Conservation (phyloP, 30 jellyfish, hydroid and myxozoan species). For the Aurelia sp. region DNA sequence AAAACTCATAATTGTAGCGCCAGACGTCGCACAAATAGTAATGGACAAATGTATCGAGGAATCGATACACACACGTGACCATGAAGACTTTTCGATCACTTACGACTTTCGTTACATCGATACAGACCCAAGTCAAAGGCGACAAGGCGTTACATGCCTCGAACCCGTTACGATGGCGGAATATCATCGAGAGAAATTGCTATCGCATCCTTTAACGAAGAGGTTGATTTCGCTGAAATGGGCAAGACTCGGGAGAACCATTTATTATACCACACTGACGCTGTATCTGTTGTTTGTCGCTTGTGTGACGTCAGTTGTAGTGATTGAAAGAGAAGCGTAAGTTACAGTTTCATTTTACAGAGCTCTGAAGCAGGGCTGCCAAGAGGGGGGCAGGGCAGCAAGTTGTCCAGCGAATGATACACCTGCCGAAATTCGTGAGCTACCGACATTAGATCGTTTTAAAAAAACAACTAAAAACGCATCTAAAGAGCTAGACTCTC, state of each 20-base stretch:
- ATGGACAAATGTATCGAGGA: slow-evolving; percentile 70
- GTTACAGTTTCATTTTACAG: neutral
- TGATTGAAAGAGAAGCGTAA: slow-evolving; percentile 83
- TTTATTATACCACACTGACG: slow-evolving; percentile 59
- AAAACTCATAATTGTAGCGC: slow-evolving; percentile 81
- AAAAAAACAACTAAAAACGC: no score
- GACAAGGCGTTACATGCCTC: slow-evolving; percentile 4
- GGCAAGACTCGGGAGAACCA: slow-evolving; percentile 78
- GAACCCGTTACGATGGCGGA: slow-evolving; percentile 82
- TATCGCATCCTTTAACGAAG: slow-evolving; percentile 78
- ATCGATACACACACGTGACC: slow-evolving; percentile 60
- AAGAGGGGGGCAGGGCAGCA: no score
- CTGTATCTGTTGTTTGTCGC: slow-evolving; percentile 66
- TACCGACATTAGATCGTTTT: no score
- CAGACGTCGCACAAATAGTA: slow-evolving; percentile 86
- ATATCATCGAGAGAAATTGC: slow-evolving; percentile 68
- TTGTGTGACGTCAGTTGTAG: slow-evolving; percentile 76
- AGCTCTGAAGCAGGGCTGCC: no score
- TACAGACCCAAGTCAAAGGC: slow-evolving; percentile 35
- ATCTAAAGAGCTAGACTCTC: no score
- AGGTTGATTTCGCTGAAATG: slow-evolving; percentile 76
- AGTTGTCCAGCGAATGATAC: no score
- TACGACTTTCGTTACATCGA: slow-evolving; percentile 80
- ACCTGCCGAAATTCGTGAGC: no score
- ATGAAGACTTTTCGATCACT: slow-evolving; percentile 55